Evolutionary conservation across 2,888 invertebrate genomes (phyloP).

Genomic region (Ecdyonurus torrentis): DNA sequence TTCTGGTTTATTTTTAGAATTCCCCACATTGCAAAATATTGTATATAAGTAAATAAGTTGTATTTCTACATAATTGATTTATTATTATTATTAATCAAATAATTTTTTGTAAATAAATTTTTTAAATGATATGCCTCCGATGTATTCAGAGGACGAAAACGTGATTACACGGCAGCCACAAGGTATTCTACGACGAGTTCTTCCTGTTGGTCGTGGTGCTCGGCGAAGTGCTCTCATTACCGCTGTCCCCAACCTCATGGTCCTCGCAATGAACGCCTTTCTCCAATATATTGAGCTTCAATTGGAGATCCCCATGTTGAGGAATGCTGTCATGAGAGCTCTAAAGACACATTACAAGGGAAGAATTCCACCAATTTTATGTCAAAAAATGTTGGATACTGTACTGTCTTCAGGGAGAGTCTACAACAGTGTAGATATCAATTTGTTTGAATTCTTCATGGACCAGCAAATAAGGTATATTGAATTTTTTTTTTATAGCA

Average conservation of each 20-base stretch:
- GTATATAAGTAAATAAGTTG: too few species aligned
- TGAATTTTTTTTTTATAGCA: background rate
- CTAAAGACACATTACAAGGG: conserved; percentile 5
- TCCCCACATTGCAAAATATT: too few species aligned
- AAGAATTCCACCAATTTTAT: conserved; percentile 11
- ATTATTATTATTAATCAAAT: too few species aligned
- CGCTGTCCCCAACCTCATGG: background rate
- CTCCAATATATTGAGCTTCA: background rate
- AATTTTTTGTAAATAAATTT: too few species aligned
- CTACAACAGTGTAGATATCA: conserved; percentile 12
- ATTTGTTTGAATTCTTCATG: conserved; percentile 12
- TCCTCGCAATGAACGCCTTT: background rate
- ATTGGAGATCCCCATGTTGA: background rate
- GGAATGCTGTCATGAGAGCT: background rate
- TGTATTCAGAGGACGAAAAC: too few species aligned
- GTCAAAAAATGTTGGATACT: conserved; percentile 13
- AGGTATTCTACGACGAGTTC: too few species aligned
- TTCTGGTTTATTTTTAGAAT: too few species aligned
- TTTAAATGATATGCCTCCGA: too few species aligned
- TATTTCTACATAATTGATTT: too few species aligned
- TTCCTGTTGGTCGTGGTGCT: background rate
- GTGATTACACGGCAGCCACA: too few species aligned
- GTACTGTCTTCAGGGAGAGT: conserved; percentile 12
- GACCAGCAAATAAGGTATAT: conserved; percentile 9
- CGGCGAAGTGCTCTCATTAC: background rate